A percentile compares a stretch with the other conserved stretches of the same genome.
Evolutionary conservation across 2,797 vertebrate species (phyloP).

Genomic region (Poecilia picta): DNA sequence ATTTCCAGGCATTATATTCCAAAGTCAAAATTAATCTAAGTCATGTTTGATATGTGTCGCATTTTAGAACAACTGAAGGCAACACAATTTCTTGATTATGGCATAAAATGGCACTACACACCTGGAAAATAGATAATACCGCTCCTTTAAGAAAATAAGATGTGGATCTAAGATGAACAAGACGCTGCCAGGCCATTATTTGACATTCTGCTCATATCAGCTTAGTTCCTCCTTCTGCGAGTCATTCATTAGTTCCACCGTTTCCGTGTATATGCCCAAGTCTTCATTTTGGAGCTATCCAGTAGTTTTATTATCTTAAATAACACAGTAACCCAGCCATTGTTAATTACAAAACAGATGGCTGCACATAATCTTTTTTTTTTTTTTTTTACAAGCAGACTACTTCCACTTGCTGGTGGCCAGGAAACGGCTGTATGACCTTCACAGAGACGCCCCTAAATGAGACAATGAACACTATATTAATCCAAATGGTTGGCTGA

Average conservation of each 20-base stretch:
- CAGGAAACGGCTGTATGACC: slow-evolving; percentile 72
- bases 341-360: slow-evolving; percentile 81
- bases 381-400: slow-evolving; percentile 65
- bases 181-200: slow-evolving; percentile 15
- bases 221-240: slow-evolving; percentile 24
- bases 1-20: no score
- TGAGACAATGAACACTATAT: slow-evolving; percentile 74
- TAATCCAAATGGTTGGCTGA: slow-evolving; percentile 64
- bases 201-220: slow-evolving; percentile 45
- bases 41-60: background rate
- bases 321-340: slow-evolving; percentile 69
- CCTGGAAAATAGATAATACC: background rate
- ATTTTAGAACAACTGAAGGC: background rate
- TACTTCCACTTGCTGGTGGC: slow-evolving; percentile 67
- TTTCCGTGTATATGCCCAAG: slow-evolving; percentile 60
- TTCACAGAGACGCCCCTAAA: slow-evolving; percentile 73
- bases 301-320: slow-evolving; percentile 74
- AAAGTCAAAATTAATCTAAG: no score
- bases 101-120: background rate
- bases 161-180: background rate
- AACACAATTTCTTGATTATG: background rate
- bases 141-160: background rate
- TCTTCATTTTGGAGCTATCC: slow-evolving; percentile 58
- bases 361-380: slow-evolving; percentile 77
- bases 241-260: slow-evolving; percentile 73